These are phyloP conservation scores for Tetrapedia diversipes DNA, from an alignment of 2,888 invertebrate genomes.

Conservation along the genomic window DNA sequence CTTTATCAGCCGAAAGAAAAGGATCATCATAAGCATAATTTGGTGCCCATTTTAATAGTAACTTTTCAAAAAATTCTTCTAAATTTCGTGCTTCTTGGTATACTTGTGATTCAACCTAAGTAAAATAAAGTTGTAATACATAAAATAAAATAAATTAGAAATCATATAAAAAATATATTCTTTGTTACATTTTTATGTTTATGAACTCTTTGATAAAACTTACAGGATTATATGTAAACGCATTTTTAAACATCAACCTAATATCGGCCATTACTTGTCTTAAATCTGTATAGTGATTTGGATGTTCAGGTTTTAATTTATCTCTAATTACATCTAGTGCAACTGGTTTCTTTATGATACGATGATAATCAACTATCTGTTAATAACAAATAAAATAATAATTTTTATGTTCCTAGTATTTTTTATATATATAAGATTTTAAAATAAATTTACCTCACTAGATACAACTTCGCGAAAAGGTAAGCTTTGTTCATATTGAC, in stretches of 20 bases:
- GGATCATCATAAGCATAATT: conserved; percentile 87
- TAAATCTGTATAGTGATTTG: conserved; percentile 89
- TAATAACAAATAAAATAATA: conserved; percentile 47
- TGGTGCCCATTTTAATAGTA: conserved; percentile 92
- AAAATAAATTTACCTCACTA: conserved; percentile 85
- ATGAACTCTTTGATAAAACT: conserved; percentile 75
- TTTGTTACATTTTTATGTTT: not conserved
- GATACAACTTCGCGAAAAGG: conserved; percentile 94
- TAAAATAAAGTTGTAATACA: conserved; percentile 39
- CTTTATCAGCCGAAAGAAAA: conserved; percentile 81
- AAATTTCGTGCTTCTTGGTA: conserved; percentile 91
- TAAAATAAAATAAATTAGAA: no score
- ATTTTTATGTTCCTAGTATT: conserved; percentile 4
- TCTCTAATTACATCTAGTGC: conserved; percentile 93
- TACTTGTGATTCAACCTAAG: conserved; percentile 89
- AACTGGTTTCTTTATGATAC: conserved; percentile 90
- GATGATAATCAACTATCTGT: conserved; percentile 88
- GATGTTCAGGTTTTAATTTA: conserved; percentile 89
- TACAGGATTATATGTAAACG: conserved; percentile 92
- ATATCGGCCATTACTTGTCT: conserved; percentile 92
- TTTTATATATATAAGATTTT: conserved; percentile 1
- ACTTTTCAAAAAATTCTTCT: conserved; percentile 93
- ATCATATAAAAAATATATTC: no score
- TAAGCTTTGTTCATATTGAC: conserved; percentile 94
- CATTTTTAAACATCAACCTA: conserved; percentile 94